Conservation (phyloP, 2,797 vertebrate genomes). For the Podargus strigoides region DNA sequence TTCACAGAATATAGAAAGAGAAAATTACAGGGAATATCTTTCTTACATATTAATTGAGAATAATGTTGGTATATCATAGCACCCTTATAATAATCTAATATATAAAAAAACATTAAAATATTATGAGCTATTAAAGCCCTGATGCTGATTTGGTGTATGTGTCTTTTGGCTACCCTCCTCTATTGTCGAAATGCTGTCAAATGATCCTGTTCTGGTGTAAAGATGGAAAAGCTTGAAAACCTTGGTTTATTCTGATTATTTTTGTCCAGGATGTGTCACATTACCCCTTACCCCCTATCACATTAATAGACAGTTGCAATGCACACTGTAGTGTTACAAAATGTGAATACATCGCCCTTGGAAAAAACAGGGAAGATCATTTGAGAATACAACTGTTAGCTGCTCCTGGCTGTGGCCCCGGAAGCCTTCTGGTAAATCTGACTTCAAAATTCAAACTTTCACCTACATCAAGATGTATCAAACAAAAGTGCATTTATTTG, state of each 20-base stretch:
- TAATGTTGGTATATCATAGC: neutral
- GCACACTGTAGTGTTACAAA: neutral
- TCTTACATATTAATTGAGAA: neutral
- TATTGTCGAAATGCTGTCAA: neutral
- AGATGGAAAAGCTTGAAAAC: neutral
- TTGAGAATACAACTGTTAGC: neutral
- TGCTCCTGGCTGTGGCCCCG: neutral
- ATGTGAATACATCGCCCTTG: neutral
- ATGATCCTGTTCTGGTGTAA: neutral
- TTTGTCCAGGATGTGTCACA: neutral
- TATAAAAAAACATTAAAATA: neutral
- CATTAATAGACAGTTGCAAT: neutral
- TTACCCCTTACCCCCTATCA: neutral
- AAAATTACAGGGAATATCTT: neutral
- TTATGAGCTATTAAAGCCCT: neutral
- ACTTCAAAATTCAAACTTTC: constrained; percentile 21
- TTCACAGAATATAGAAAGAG: neutral
- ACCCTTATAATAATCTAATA: neutral
- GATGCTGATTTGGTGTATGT: neutral
- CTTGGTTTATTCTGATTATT: neutral
- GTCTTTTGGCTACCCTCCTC: neutral
- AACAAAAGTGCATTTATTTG: neutral
- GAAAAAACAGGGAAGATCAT: neutral
- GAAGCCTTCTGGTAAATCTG: neutral
- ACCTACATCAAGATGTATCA: neutral